Base-by-base conservation (phyloP, 2,113 vertebrate genomes). In the Apaloderma vittatum region DNA sequence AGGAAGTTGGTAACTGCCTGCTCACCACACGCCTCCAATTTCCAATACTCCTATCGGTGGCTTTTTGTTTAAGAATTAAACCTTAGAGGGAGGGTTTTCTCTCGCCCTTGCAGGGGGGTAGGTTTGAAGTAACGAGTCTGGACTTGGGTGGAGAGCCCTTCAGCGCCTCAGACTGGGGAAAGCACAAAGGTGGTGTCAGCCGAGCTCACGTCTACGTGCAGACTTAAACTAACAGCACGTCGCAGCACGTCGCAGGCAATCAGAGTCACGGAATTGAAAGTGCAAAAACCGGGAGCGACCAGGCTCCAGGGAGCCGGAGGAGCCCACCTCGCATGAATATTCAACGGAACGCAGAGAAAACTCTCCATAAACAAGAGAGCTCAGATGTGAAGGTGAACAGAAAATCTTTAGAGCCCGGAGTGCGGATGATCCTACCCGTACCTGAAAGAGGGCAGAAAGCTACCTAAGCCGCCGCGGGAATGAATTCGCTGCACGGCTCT, bases 21-120 rank as follows among this genome's bases (percentile, higher is more conserved):
- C 91, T 30, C 88, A 58, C 73, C 62, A 30, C 2, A 0, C 37
- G 9, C 22, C 62, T 48, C 88, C 1, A 0, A 49, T 22, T 59
- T 32, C 46, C 34, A 7, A 66, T 4, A 10, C 23, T 40, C 66
- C 49, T n/a, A 21, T 78, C 84, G 67, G 37, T 9, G 62, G 55
- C 73, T 58, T 76, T 84, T 49, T 85, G 78, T 66, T 88, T 89
- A 85, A 83, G 90, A 94, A 96, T 57, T 96, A 92, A 30, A 71
- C 17, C 45, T 72, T 63, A 34, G 34, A n/a, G 26, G 37, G 59
- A 59, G 82, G 88, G 36, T 66, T 90, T 62, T 24, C 21, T 40
- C 55, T 52, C 48, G 71, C 59, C 67, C 90, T 92, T 40, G 63
- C 4, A 34, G 57, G 43, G 55, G 74, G 34, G 11, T 24, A 54